Evolutionary conservation across 2,113 vertebrate genomes (phyloP).

Genomic region (Propithecus coquereli): DNA sequence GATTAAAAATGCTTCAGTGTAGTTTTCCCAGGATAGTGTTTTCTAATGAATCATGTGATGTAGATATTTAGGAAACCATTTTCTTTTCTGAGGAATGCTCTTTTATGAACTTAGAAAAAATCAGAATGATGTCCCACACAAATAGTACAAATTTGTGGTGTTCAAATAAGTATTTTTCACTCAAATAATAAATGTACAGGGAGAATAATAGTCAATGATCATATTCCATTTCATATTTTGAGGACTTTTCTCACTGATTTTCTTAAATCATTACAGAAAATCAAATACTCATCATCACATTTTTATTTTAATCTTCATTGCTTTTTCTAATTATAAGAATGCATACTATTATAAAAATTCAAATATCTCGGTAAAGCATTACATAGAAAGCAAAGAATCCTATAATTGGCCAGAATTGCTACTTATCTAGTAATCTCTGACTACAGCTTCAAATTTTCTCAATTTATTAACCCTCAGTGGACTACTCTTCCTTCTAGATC

Average conservation of each 20-base stretch:
- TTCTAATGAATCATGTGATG: slow-evolving; percentile 42
- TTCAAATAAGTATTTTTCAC: slow-evolving; percentile 20
- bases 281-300: not conserved
- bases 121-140: not conserved
- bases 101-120: not conserved
- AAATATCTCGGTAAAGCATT: slow-evolving; percentile 15
- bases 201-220: slow-evolving; percentile 4
- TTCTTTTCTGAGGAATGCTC: slow-evolving; percentile 12
- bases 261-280: slow-evolving; percentile 38
- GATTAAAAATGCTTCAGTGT: slow-evolving; percentile 12
- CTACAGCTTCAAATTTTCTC: not conserved
- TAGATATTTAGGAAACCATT: slow-evolving; percentile 29
- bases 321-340: not conserved
- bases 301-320: slow-evolving; percentile 31
- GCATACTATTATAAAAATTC: not conserved
- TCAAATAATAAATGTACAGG: slow-evolving; percentile 1
- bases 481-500: not conserved
- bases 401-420: not conserved
- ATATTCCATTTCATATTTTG: not conserved
- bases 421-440: slow-evolving; percentile 14
- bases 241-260: not conserved
- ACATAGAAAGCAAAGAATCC: slow-evolving; percentile 19
- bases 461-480: not conserved
- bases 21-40: slow-evolving; percentile 32
- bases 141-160: not conserved